These are phyloP conservation scores for Tetraodon nigroviridis DNA, from an alignment of 2,113 vertebrate genomes.

Conservation along the genomic window DNA sequence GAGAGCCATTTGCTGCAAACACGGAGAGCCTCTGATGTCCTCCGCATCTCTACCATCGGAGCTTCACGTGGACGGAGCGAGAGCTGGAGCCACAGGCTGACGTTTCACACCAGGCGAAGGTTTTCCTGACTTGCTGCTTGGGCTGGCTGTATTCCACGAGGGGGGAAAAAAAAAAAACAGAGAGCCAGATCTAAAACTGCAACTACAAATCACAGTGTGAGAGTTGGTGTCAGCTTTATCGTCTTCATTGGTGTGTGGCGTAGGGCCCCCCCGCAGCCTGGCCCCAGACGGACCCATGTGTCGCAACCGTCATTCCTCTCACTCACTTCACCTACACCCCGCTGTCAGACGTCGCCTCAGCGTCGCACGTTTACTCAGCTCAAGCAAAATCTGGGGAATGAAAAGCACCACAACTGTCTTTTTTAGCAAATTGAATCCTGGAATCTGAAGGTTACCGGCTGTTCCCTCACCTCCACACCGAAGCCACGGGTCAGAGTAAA, in stretches of 20 bases:
- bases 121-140: neutral
- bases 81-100: neutral
- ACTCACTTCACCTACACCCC: neutral
- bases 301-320: neutral
- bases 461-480: neutral
- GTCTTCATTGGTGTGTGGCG: neutral
- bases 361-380: no score
- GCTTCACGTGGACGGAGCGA: constrained; percentile 7
- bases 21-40: constrained; percentile 23
- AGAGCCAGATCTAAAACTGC: neutral
- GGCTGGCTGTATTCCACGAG: constrained; percentile 1
- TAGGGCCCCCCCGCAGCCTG: neutral
- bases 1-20: constrained; percentile 37
- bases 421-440: no score
- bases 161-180: no score
- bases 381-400: no score
- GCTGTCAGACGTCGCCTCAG: neutral
- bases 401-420: no score
- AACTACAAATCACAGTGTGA: neutral
- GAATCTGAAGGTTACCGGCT: no score
- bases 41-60: constrained; percentile 24
- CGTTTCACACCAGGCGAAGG: constrained; percentile 1
- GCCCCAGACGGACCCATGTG: neutral
- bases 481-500: neutral
- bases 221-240: neutral